Base-by-base conservation (phyloP, 2,888 invertebrate species). In the Eupithecia inturbata region DNA sequence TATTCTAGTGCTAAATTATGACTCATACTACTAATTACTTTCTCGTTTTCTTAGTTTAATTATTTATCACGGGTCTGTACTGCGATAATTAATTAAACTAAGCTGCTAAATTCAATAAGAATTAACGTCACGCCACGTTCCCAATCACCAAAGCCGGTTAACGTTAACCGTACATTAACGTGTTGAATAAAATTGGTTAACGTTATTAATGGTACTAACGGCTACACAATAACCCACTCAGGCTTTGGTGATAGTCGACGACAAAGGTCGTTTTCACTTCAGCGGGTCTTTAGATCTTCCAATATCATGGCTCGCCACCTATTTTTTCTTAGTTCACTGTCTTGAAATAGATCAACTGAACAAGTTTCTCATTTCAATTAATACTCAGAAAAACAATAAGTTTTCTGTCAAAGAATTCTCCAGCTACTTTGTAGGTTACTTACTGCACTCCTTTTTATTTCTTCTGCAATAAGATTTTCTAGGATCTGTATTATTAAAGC, bases 201-300 rank as follows among this genome's bases (percentile, higher is more conserved):
- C 36, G 63, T 75, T 72, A 63, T 62, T 70, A 83, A 81, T 79
- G 33, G 57, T 82, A 79, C 79, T 77, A 71, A 71, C 68, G 60
- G 75, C 75, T 79, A 78, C 75, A 79, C 73, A 76, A 77, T 77
- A 83, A 77, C 77, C 76, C 70, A 64, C 71, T 71, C 19, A 33
- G 64, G 26, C 41, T 60, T 60, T 41, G 28, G 33, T 57, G 60
- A 71, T 22, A 41, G 64, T 57, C 19, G 22, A n/a, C 9, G 57
- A 60, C 53, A 66, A 26, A 68, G 12, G 67, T 63, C 12, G 49
- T 33, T 64, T 64, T n/a, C 63, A 36, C 63, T 33, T 64, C 63
- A 64, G n/a, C 14, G 12, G 4, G 33, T 64, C 36, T 33, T 64
- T 16, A 64, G 63, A 36, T 36, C 63, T 64, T 62, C 31, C 63